Conservation (phyloP, 2,888 invertebrate species). For the Leptinotarsa haldemani region DNA sequence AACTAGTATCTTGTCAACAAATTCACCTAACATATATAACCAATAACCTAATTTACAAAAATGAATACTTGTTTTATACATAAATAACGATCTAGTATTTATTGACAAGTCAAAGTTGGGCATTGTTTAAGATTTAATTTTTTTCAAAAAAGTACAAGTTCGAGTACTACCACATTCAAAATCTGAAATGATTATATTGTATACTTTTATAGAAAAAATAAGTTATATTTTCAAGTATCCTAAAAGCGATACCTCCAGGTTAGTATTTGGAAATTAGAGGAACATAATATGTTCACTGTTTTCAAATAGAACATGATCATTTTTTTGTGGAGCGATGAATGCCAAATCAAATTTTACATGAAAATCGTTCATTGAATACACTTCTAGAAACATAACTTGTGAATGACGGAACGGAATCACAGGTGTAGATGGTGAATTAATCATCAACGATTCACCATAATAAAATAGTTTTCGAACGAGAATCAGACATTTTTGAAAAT, state of each 20-base stretch:
- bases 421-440: too few species aligned
- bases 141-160: neutral
- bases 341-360: too few species aligned
- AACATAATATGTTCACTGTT: neutral
- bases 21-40: neutral
- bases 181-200: constrained; percentile 38
- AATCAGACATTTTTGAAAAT: neutral
- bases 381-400: too few species aligned
- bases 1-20: constrained; percentile 1
- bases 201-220: constrained; percentile 52
- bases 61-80: neutral
- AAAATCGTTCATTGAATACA: too few species aligned
- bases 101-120: constrained; percentile 12
- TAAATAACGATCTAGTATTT: neutral
- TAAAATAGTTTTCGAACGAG: too few species aligned
- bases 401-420: too few species aligned
- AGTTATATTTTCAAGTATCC: constrained; percentile 37
- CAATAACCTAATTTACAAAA: neutral
- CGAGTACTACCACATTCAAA: constrained; percentile 34
- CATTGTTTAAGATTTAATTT: neutral
- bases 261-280: neutral
- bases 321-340: too few species aligned
- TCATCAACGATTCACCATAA: too few species aligned
- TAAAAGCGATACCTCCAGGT: constrained; percentile 15
- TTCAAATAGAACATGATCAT: neutral